Evolutionary conservation across 2,113 vertebrate species (phyloP).

Genomic region (Ciconia maguari): DNA sequence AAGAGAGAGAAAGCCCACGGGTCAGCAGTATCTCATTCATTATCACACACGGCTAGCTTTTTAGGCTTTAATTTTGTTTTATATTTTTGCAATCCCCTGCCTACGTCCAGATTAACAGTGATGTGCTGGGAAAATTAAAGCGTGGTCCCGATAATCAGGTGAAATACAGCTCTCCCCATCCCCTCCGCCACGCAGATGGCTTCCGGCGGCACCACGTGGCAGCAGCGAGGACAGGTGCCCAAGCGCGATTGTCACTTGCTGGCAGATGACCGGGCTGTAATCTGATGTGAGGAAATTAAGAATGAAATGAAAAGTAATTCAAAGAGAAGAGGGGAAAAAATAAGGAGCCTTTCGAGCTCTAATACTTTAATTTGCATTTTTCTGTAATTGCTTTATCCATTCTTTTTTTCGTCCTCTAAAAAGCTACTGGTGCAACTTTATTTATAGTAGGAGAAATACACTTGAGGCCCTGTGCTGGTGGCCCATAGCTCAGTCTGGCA

Average conservation of each 20-base stretch:
- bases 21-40: conserved; percentile 44
- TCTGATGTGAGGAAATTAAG: neutral
- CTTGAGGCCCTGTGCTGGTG: neutral
- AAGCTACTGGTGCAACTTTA: neutral
- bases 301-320: neutral
- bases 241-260: neutral
- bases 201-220: rapidly evolving
- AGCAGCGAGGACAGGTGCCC: neutral
- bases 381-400: neutral
- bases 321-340: neutral
- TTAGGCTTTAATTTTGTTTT: neutral
- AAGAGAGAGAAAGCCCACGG: conserved; percentile 10
- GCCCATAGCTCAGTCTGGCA: neutral
- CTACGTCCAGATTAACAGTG: neutral
- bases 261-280: neutral
- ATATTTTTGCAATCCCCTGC: neutral
- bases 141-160: neutral
- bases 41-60: neutral
- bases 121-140: neutral
- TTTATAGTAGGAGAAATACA: neutral
- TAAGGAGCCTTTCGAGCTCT: neutral
- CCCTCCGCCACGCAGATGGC: rapidly evolving
- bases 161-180: neutral
- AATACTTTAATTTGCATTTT: neutral
- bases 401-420: neutral